Evolutionary conservation across 2,113 vertebrate species (phyloP).

Genomic region (Nibea coibor): DNA sequence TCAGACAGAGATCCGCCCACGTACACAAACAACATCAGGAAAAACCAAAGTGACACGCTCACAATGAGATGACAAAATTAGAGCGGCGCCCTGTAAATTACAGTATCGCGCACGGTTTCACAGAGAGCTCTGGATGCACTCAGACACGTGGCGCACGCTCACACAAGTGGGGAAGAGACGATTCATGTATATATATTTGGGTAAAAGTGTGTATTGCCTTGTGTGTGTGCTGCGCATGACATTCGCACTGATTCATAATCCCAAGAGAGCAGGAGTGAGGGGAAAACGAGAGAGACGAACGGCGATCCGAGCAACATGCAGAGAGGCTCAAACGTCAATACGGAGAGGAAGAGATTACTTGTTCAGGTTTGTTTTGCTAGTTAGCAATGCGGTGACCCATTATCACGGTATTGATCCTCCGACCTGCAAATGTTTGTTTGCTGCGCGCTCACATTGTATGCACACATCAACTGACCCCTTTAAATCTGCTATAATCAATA

Average conservation of each 20-base stretch:
- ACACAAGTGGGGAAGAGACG: background rate
- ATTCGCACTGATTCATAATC: slow-evolving; percentile 20
- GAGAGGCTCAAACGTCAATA: background rate
- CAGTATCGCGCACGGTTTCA: slow-evolving; percentile 1
- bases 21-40: slow-evolving; percentile 20
- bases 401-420: background rate
- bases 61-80: slow-evolving; percentile 26
- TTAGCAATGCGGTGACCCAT: background rate
- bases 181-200: background rate
- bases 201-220: background rate
- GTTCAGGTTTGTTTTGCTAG: background rate
- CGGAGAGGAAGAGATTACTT: background rate
- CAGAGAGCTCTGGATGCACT: background rate
- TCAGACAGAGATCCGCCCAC: slow-evolving; percentile 11
- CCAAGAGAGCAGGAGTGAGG: background rate
- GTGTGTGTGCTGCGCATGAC: background rate
- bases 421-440: background rate
- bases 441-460: background rate
- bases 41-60: slow-evolving; percentile 34
- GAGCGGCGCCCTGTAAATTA: slow-evolving; percentile 23
- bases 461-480: background rate
- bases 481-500: background rate
- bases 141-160: background rate
- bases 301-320: background rate
- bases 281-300: background rate